Evolutionary conservation across 2,113 vertebrate species (phyloP).

Genomic region (Elanoides forficatus): DNA sequence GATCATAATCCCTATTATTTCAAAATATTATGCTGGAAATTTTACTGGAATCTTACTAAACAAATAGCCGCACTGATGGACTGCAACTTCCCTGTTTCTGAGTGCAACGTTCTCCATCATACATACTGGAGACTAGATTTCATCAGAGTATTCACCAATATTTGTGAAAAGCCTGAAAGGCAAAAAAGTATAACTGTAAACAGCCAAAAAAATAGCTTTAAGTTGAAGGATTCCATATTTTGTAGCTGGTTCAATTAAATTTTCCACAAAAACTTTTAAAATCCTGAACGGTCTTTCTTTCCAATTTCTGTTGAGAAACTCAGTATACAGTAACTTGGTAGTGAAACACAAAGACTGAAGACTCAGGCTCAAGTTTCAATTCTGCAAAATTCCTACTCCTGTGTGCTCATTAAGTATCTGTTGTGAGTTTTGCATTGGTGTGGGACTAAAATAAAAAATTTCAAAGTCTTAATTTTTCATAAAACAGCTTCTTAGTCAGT

Average conservation of each 20-base stretch:
- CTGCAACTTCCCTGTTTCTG: background rate
- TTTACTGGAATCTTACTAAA: background rate
- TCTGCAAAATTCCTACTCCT: background rate
- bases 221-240: background rate
- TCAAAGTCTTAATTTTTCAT: background rate
- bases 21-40: conserved; percentile 28
- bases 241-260: background rate
- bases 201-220: background rate
- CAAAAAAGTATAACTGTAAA: background rate
- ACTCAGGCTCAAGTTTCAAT: background rate
- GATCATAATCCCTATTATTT: conserved; percentile 11
- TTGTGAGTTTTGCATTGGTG: background rate
- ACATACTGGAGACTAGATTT: background rate
- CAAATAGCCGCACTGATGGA: background rate
- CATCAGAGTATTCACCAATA: background rate
- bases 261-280: background rate
- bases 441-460: background rate
- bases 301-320: background rate
- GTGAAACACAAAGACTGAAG: background rate
- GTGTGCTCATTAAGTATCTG: background rate
- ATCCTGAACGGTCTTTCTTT: background rate
- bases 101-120: background rate
- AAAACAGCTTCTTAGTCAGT: background rate
- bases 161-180: background rate
- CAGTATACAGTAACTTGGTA: background rate